Conservation (phyloP, 2,888 invertebrate species). For the Rhaphigaster nebulosa region DNA sequence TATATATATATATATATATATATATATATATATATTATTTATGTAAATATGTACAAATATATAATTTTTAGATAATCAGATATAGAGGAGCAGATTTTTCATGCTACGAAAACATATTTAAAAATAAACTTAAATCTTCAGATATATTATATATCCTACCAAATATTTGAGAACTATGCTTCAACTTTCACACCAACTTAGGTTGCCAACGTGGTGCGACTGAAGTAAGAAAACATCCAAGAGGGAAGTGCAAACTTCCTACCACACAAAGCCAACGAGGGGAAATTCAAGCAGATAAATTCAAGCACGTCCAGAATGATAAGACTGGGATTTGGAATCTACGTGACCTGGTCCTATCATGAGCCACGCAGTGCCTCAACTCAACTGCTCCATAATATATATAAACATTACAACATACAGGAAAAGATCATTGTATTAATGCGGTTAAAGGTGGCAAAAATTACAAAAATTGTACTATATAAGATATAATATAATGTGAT, state of each 20-base stretch:
- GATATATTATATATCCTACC: neutral
- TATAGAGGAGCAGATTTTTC: too few species aligned
- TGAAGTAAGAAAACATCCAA: neutral
- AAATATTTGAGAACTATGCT: neutral
- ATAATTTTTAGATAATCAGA: too few species aligned
- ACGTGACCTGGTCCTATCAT: slow-evolving; percentile 24
- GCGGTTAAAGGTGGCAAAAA: too few species aligned
- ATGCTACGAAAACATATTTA: too few species aligned
- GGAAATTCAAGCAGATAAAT: slow-evolving; percentile 9
- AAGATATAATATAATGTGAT: too few species aligned
- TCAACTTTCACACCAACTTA: neutral
- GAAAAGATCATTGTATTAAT: neutral
- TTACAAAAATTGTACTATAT: too few species aligned
- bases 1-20: too few species aligned
- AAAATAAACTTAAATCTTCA: too few species aligned
- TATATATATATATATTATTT: too few species aligned
- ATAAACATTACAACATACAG: neutral
- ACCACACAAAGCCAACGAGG: neutral
- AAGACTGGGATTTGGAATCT: slow-evolving; percentile 12
- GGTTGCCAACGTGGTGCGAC: neutral
- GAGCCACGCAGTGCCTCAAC: neutral
- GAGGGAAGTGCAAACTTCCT: slow-evolving; percentile 7
- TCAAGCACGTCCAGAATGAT: neutral
- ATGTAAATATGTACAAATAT: too few species aligned
- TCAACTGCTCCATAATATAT: neutral